Base-by-base conservation (phyloP, 2,113 vertebrate genomes). In the Phrynosoma platyrhinos region DNA sequence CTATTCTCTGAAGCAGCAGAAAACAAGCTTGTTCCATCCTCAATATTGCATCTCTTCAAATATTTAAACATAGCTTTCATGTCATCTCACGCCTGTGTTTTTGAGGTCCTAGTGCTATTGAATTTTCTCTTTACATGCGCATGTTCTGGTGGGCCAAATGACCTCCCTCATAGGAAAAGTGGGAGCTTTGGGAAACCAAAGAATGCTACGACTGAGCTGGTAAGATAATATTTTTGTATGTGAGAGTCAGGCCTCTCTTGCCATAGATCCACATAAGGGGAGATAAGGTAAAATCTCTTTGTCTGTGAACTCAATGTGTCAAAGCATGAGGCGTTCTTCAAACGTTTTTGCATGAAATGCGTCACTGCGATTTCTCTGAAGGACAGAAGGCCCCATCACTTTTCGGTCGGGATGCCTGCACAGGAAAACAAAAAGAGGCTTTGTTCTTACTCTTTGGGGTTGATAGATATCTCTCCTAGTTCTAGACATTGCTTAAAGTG, bases 301-400 rank as follows among this genome's bases (percentile, higher is more conserved):
- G 76, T 0, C 0, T 83, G 0, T 92, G 91, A 94, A 90, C 85
- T 47, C 86, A 89, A 87, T 92, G 92, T 93, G 94, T 94, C 93
- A 91, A 42, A 87, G 66, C 32, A 16, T 91, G 84, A 83, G 86
- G 86, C 23, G 81, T 85, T 21, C 83, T 91, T 87, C 81, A 86
- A 92, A 84, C 78, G 79, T 83, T 88, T 84, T 79, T 0, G 0
- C 81, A 66, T 71, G 68, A 88, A 88, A 76, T 0, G 25, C 16
- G 36, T 87, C 69, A 42, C 32, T 5, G 27, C 36, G 32, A 82
- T 78, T 72, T 4, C 88, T 42, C 86, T 91, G 80, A 82, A 87
- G 80, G 79, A 84, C 69, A 30, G 71, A 52, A 1, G 9, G 58
- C 0, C 0, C 42, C 36, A 90, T 66, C 68, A 82, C 0, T 0